Evolutionary conservation across 2,888 invertebrate species (phyloP), one percentile per base, ranked within the genome.

Genomic region (Melinaea menophilus): DNA sequence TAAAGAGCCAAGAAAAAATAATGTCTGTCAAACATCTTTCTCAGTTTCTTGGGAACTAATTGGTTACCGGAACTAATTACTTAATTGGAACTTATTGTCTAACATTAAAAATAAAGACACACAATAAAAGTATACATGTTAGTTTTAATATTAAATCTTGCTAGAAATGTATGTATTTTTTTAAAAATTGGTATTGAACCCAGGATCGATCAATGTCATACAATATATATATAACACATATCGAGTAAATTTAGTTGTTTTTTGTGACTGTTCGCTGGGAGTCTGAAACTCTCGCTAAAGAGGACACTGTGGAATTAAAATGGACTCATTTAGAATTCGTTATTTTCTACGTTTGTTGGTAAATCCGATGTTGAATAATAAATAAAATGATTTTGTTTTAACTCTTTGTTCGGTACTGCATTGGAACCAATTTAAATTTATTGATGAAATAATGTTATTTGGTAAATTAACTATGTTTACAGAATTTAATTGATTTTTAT

Each of bases 311-410:
- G 31, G 31, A 51, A 51, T 51, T 51, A 51, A 51, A 51, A 51
- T 51, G 51, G 3, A 51, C 51, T 31, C 51, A 51, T 51, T 51
- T 51, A 51, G 31, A 51, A 51, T 51, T 51, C 51, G 51, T 51
- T 51, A 51, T 51, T 51, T 51, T 11, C 51, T 51, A 51, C 51
- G 51, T 51, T 51, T 51, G 51, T 51, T 31, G 51, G 51, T 51
- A 31, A 31, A 51, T 51, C 51, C 31, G n/a, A 51, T 51, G 51
- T 47, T 61, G 56, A 56, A 61, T 61, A 61, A 61, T 56, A 56
- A 61, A 61, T 61, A 48, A 61, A 61, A 61, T 56, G 12, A 56
- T 61, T 58, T 46, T 5, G 57, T 61, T 48, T 51, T 51, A 12
- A 33, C 37, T 33, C 11, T 51, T 51, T 51, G 31, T 51, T 51